Base-by-base conservation (phyloP, 2,888 invertebrate genomes). In the Pollenia labialis region DNA sequence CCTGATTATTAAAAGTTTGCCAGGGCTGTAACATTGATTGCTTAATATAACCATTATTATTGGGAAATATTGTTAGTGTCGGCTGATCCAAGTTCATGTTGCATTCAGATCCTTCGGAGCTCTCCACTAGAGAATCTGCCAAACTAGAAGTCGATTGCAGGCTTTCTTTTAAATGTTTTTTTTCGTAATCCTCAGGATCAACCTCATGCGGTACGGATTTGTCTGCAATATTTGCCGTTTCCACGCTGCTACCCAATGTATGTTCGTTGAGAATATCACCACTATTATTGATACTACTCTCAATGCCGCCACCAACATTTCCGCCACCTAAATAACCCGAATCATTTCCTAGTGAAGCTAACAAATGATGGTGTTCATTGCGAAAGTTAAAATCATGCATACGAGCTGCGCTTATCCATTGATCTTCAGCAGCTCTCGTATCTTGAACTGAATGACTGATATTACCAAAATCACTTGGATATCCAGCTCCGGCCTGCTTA, bases 291-390 rank as follows among this genome's bases (percentile, higher is more conserved):
- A 54, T 50, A 7, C 60, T 71, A 32, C 32, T n/a, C n/a, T 44
- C 11, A 12, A 52, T 12, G 1, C 66, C 80, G 40, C 68, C 74
- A 12, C 54, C 80, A 7, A 42, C 32, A 64, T 76, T 64, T 10
- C 32, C 40, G 11, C 82, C 88, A 52, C 89, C 88, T 62, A 89
- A 87, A 84, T 88, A 90, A 7, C 89, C 88, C 0, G 89, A 89
- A 82, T 90, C 90, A 48, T 87, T 89, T 9, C 89, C 87, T 54
- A 88, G 74, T 9, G 88, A 89, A 16, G 88, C 87, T 32, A 90
- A 79, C 46, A 90, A 81, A 81, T 89, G 89, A 75, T 90, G 88
- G 58, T 90, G 88, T 75, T 90, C 90, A 84, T 90, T 90, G 50
- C 88, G 88, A 52, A 84, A 88, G 62, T 89, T 77, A 16, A 88